Evolutionary conservation across 35 echinoderm and acorn worm genomes (phyloP).

Genomic region (Holothuria glaberrima): DNA sequence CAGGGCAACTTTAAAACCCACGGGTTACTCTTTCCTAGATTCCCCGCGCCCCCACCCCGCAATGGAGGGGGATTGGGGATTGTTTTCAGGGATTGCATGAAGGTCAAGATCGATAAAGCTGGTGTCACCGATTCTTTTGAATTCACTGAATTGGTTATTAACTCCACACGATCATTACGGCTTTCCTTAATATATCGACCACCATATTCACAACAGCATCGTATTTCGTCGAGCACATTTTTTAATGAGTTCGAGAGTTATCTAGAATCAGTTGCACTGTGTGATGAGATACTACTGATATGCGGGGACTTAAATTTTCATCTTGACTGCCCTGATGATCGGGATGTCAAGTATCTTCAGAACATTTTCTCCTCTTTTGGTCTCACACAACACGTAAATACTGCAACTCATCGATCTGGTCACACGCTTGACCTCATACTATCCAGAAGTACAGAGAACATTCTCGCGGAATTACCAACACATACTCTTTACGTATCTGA

Average conservation of each 20-base stretch:
- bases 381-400: no score
- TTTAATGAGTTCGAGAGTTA: constrained; percentile 8
- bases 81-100: constrained; percentile 5
- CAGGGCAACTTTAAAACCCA: constrained; percentile 13
- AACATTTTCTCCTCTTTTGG: constrained; percentile 2
- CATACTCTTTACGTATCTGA: neutral
- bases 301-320: constrained; percentile 10
- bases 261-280: neutral
- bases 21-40: neutral
- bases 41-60: neutral
- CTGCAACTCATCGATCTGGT: no score
- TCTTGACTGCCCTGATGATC: constrained; percentile 6
- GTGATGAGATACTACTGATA: constrained; percentile 17
- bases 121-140: constrained; percentile 26
- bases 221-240: neutral
- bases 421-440: constrained; percentile 1
- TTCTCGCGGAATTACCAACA: neutral
- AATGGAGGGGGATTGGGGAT: neutral
- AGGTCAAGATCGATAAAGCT: constrained; percentile 38
- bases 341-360: neutral
- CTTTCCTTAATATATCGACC: constrained; percentile 14
- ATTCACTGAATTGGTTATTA: neutral
- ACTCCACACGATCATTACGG: constrained; percentile 2
- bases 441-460: constrained; percentile 7
- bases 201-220: constrained; percentile 22